Evolutionary conservation across 2,888 invertebrate genomes (phyloP).

Genomic region (Erebia palarica): DNA sequence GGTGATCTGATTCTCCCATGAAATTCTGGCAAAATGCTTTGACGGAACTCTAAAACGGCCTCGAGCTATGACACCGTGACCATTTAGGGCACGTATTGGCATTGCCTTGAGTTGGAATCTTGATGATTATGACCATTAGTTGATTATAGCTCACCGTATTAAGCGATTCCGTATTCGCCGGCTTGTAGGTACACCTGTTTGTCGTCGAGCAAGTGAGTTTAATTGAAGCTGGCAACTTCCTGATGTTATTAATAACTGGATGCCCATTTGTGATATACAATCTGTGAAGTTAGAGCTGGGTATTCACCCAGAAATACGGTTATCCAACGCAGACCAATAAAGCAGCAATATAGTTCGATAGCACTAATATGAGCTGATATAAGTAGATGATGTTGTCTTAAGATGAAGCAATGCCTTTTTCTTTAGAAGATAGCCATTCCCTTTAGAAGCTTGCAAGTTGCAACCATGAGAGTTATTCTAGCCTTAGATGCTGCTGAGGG

Average conservation of each 20-base stretch:
- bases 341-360: too few relatives aligned
- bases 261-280: slow-evolving; percentile 10
- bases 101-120: slow-evolving; percentile 41
- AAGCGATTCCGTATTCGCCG: slow-evolving; percentile 38
- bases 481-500: too few relatives aligned
- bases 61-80: slow-evolving; percentile 18
- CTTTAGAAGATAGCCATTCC: too few relatives aligned
- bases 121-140: slow-evolving; percentile 41
- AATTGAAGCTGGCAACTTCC: slow-evolving; percentile 37
- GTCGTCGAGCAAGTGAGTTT: slow-evolving; percentile 29
- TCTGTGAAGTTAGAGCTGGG: neutral
- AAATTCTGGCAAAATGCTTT: slow-evolving; percentile 10
- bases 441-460: too few relatives aligned
- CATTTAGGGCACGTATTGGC: slow-evolving; percentile 37
- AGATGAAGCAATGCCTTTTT: too few relatives aligned
- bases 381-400: too few relatives aligned
- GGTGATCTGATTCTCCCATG: neutral
- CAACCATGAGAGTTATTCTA: too few relatives aligned
- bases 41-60: slow-evolving; percentile 15
- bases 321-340: too few relatives aligned
- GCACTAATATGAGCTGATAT: too few relatives aligned
- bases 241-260: slow-evolving; percentile 23
- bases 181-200: slow-evolving; percentile 31
- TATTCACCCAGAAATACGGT: neutral
- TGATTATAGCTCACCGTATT: slow-evolving; percentile 33